Conservation (phyloP, 2,113 vertebrate species). For the Cyanocitta stelleri region DNA sequence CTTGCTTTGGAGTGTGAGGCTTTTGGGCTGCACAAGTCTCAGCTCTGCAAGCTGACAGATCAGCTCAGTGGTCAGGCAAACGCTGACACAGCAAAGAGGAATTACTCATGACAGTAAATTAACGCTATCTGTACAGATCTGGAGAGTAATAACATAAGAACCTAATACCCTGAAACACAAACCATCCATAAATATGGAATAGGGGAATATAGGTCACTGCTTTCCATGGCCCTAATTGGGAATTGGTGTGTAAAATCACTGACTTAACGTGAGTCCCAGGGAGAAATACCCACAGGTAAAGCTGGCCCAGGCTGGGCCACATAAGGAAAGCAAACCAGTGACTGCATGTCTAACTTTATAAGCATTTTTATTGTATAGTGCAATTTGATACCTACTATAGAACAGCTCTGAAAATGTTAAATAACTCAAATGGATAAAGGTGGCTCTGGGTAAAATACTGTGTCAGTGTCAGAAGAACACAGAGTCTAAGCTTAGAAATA, state of each 20-base stretch:
- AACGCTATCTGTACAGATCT: not conserved
- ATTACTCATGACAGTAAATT: not conserved
- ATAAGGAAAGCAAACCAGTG: not conserved
- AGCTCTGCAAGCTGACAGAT: not conserved
- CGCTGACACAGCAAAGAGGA: accelerated
- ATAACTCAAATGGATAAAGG: not conserved
- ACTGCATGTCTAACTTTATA: not conserved
- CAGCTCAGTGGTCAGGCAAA: not conserved
- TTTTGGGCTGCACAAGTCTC: not conserved
- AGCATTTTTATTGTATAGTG: not conserved
- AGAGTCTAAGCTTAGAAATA: not conserved
- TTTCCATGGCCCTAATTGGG: not conserved
- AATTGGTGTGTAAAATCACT: not conserved
- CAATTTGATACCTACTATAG: not conserved
- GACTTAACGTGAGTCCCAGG: not conserved
- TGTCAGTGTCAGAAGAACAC: not conserved
- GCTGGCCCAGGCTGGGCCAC: not conserved
- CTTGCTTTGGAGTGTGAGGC: accelerated
- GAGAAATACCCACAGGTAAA: not conserved
- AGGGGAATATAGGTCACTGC: conserved; percentile 25
- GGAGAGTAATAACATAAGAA: not conserved
- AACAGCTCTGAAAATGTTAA: not conserved
- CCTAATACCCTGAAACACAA: not conserved
- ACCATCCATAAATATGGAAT: not conserved
- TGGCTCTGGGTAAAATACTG: not conserved